These are phyloP conservation scores for Arothron firmamentum DNA, from an alignment of 2,113 vertebrate species.

Conservation along the genomic window DNA sequence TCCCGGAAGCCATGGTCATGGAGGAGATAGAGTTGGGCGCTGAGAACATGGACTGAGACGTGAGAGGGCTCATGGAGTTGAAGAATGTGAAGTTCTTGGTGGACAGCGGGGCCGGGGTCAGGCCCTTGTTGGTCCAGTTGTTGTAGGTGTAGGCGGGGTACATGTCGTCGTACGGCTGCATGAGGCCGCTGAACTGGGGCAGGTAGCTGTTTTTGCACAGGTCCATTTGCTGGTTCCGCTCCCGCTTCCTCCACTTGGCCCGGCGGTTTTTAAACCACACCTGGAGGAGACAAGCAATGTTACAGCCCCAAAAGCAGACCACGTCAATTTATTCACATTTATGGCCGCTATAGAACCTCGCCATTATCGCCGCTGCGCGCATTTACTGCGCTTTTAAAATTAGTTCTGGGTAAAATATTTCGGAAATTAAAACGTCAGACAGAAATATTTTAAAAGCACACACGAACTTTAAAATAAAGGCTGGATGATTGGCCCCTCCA, in stretches of 20 bases:
- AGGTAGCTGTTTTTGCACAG: conserved; percentile 98
- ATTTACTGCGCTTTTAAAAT: too few relatives aligned
- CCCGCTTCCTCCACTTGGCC: conserved; percentile 97
- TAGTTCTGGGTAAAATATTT: too few relatives aligned
- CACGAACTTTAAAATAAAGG: background rate
- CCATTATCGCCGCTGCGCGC: too few relatives aligned
- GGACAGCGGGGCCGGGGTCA: conserved; percentile 88
- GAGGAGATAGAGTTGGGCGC: conserved; percentile 94
- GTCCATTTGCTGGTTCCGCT: conserved; percentile 99
- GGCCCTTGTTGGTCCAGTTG: conserved; percentile 98
- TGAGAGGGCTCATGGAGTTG: conserved; percentile 97
- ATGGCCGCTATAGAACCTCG: too few relatives aligned
- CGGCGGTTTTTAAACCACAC: conserved; percentile 99
- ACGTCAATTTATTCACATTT: too few relatives aligned
- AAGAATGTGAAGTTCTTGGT: conserved; percentile 99
- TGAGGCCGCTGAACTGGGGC: conserved; percentile 97
- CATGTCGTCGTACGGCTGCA: conserved; percentile 98
- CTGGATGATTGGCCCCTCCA: background rate
- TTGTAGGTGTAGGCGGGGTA: conserved; percentile 97
- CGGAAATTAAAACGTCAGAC: too few relatives aligned
- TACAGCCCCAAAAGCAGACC: too few relatives aligned
- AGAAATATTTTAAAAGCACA: background rate
- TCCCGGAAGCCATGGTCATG: conserved; percentile 96
- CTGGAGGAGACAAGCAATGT: conserved; percentile 62
- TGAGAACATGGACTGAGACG: conserved; percentile 96